Base-by-base conservation (phyloP, 2,797 vertebrate species). In the Florisuga fusca region DNA sequence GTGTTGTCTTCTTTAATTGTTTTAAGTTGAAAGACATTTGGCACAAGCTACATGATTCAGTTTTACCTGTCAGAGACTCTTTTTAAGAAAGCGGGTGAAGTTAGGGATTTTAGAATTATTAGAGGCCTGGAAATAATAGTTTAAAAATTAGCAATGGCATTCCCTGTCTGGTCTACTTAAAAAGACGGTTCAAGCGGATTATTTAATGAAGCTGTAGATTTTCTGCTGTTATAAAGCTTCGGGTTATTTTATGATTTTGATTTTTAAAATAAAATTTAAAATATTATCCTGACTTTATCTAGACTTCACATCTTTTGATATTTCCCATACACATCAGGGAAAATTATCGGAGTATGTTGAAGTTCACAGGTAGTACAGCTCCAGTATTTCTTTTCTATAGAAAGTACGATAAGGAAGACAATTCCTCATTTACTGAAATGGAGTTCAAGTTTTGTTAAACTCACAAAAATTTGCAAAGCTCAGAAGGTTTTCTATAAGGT, bases 171-270 rank as follows among this genome's bases (percentile, higher is more conserved):
- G 11, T 68, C 12, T 84, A 50, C 11, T 15, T 74, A 38, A 9
- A 69, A 43, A 72, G 33, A 68, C 54, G 6, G 3, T 7, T 18
- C 1, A 8, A 59, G 26, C 9, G 15, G 9, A 15, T 58, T 33
- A 3, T 63, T 41, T 27, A 80, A 36, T n/a, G 17, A 77, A 36
- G 3, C 11, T 50, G 8, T 20, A 72, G 5, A 41, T 71, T 76
- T 93, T 83, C 57, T 74, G 15, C 7, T 36, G 10, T 29, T 38
- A n/a, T 7, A 2, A 29, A 6, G 0, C 38, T 63, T 43, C 21
- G 2, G 5, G 0, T 3, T 6, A 12, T 7, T 55, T 51, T 27
- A 19, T 4, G 1, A 1, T 12, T 77, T 77, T 41, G 2, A 0
- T 1, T 76, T 64, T 64, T 53, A 84, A 64, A 11, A 14, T 26